Evolutionary conservation across 1,140 invertebrate species (phyloP), one percentile per base, ranked within the genome.

Genomic region (Uloborus diversus): DNA sequence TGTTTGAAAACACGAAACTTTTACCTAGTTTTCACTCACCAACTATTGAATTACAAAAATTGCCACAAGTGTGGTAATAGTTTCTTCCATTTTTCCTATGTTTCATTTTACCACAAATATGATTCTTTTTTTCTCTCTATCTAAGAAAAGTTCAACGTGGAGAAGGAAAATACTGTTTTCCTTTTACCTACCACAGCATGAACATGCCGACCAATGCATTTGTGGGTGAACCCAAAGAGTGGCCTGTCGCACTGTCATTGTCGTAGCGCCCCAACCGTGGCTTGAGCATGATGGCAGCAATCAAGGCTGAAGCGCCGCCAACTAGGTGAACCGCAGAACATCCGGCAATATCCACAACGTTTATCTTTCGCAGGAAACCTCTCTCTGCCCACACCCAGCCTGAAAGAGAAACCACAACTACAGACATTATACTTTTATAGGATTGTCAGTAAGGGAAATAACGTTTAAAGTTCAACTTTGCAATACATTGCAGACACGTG

Each of bases 201-300:
- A 96, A 97, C 2, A 96, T 90, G 0, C 95, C 96, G 89, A 97
- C 92, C 28, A 96, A 91, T 7, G 94, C 94, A 84, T 96, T 97
- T 0, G 96, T 94, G 0, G 95, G 94, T 84, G 92, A 93, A 0
- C 94, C 95, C 80, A 96, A 88, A 0, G 94, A 93, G 25, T 94
- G 84, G 27, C 94, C 83, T 0, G 93, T 90, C 5, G 90, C 90
- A 3, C 51, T 25, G 3, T 88, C 89, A 0, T 93, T 93, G 25
- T 93, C 92, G 84, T 96, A 97, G 25, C 96, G 88, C 0, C 95
- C 95, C 20, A 94, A 84, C 27, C 96, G 89, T 1, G 96, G 96
- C 42, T 94, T 94, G 56, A 98, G 87, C 92, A 97, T 95, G 14
- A 94, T 88, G 1, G 96, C 93, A 28, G 94, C 94, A 0, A 95